A percentile compares a stretch with the other conserved stretches of the same genome.
These are phyloP conservation scores for Pelagia noctiluca DNA, from an alignment of 30 jellyfish, hydroid and myxozoan genomes.

Conservation along the genomic window DNA sequence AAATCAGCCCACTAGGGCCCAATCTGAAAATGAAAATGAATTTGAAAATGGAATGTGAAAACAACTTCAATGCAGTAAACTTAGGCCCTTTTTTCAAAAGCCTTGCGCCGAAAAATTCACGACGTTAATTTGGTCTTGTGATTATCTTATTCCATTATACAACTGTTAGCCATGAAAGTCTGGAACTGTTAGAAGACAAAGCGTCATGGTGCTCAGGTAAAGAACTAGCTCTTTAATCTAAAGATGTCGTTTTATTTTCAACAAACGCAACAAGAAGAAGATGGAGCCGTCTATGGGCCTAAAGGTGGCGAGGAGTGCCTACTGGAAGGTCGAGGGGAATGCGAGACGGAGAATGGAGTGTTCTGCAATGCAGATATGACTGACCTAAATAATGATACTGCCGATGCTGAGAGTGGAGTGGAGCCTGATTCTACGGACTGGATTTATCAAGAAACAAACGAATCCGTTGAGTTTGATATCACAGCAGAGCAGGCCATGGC, in stretches of 20 bases:
- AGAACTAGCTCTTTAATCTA: too few species aligned
- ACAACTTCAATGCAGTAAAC: too few species aligned
- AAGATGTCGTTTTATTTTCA: neutral
- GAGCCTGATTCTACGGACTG: constrained; percentile 89
- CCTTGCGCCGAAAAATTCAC: too few species aligned
- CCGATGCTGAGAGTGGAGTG: constrained; percentile 86
- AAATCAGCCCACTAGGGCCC: too few species aligned
- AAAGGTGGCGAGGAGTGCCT: neutral
- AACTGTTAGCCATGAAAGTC: too few species aligned
- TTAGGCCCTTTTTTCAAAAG: too few species aligned
- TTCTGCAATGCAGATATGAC: neutral
- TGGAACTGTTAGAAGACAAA: too few species aligned
- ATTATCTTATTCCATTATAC: too few species aligned
- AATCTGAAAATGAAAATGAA: too few species aligned
- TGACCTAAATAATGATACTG: constrained; percentile 45
- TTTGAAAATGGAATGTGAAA: too few species aligned
- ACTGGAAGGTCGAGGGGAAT: constrained; percentile 5
- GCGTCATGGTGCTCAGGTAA: too few species aligned
- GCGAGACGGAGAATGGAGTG: neutral
- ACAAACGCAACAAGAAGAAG: neutral
- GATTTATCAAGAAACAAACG: constrained; percentile 83
- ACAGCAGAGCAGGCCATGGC: constrained; percentile 96
- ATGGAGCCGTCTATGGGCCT: neutral
- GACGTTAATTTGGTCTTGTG: too few species aligned
- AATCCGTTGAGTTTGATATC: constrained; percentile 77